A percentile compares a stretch with the other conserved stretches of the same genome.
Conservation (phyloP, 2,113 vertebrate genomes). For the Archocentrus centrarchus region DNA sequence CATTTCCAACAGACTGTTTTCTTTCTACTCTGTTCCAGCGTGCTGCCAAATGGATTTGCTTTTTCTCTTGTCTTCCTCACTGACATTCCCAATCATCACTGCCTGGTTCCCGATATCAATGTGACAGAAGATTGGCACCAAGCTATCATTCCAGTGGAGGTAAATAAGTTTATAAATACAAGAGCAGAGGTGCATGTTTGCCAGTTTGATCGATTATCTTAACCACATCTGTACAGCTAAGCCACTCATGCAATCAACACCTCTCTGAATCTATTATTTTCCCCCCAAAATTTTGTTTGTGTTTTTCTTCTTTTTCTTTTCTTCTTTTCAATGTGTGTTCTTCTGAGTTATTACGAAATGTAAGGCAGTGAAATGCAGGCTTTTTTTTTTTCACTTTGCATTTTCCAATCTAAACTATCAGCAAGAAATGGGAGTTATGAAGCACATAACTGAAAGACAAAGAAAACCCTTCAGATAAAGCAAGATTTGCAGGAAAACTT, state of each 20-base stretch:
- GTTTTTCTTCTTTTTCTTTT: too few relatives aligned
- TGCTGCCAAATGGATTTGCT: slow-evolving; percentile 66
- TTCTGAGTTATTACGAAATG: too few relatives aligned
- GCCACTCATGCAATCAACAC: neutral
- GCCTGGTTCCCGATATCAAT: slow-evolving; percentile 57
- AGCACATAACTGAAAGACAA: neutral
- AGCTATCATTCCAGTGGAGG: slow-evolving; percentile 57
- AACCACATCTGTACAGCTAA: neutral
- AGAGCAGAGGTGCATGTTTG: neutral
- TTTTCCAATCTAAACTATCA: neutral
- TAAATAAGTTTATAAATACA: slow-evolving; percentile 5
- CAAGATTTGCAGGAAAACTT: neutral
- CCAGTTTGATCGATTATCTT: neutral
- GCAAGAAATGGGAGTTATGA: neutral
- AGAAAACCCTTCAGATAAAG: neutral
- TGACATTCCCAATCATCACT: slow-evolving; percentile 62
- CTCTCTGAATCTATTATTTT: neutral
- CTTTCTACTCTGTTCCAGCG: slow-evolving; percentile 62
- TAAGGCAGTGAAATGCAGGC: too few relatives aligned
- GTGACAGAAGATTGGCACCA: slow-evolving; percentile 59
- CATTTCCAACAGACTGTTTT: slow-evolving; percentile 80
- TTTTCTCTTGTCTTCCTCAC: slow-evolving; percentile 66
- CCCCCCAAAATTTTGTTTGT: too few relatives aligned
- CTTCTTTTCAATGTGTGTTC: too few relatives aligned
- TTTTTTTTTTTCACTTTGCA: too few relatives aligned